Evolutionary conservation across 2,113 vertebrate species (phyloP).

Genomic region (Tautogolabrus adspersus): DNA sequence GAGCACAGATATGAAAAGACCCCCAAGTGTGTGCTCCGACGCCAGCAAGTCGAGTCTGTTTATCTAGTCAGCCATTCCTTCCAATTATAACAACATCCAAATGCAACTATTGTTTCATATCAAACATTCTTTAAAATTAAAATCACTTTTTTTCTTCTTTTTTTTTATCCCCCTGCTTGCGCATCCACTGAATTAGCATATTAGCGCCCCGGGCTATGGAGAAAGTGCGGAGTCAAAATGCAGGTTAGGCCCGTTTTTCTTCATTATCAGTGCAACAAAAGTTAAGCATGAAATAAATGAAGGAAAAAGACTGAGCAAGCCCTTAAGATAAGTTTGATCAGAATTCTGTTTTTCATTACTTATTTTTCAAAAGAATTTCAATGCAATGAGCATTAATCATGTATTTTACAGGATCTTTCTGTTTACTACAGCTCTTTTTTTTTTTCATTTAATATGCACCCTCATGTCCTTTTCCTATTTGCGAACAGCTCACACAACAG

Average conservation of each 20-base stretch:
- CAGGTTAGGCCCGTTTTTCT: constrained; percentile 66
- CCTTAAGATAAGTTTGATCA: constrained; percentile 36
- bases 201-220: constrained; percentile 37
- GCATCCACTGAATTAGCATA: constrained; percentile 56
- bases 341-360: constrained; percentile 53
- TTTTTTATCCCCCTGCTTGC: constrained; percentile 46
- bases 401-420: constrained; percentile 16
- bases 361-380: constrained; percentile 46
- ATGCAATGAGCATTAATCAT: constrained; percentile 49
- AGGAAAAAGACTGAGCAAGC: constrained; percentile 36
- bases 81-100: constrained; percentile 78
- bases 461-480: constrained; percentile 8
- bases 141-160: constrained; percentile 54
- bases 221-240: constrained; percentile 58
- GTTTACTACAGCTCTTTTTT: neutral
- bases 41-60: constrained; percentile 61
- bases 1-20: constrained; percentile 71
- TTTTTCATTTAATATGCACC: neutral
- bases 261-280: constrained; percentile 66
- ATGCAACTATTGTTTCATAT: constrained; percentile 79
- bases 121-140: constrained; percentile 69
- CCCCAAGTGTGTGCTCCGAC: constrained; percentile 65
- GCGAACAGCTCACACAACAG: constrained; percentile 32
- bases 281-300: constrained; percentile 54
- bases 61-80: constrained; percentile 70